These are phyloP conservation scores for Malacosoma neustria DNA, from an alignment of 2,888 invertebrate species.

Conservation along the genomic window DNA sequence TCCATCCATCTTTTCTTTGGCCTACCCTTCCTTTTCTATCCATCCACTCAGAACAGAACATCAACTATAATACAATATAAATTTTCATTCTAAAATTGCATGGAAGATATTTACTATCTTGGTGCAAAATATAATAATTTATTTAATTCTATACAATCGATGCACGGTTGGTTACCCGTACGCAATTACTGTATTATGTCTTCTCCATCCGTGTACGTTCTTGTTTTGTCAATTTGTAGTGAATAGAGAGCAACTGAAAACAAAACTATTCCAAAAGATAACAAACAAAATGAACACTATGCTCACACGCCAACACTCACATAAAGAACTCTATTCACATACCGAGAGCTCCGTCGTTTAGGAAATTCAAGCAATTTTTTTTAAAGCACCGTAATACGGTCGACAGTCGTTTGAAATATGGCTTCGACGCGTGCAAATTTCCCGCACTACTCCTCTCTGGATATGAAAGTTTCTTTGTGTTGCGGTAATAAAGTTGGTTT, in stretches of 20 bases:
- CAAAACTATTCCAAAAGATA: not conserved
- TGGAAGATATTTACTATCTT: too few relatives aligned
- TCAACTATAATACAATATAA: too few relatives aligned
- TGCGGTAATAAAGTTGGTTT: conserved; percentile 19
- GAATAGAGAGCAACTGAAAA: not conserved
- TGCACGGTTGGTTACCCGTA: too few relatives aligned
- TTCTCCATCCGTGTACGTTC: too few relatives aligned
- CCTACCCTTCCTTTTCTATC: too few relatives aligned
- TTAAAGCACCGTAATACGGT: conserved; percentile 30
- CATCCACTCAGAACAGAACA: too few relatives aligned
- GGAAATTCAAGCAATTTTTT: conserved; percentile 21
- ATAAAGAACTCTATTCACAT: conserved; percentile 17
- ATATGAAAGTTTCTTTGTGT: conserved; percentile 12
- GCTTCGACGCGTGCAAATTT: conserved; percentile 28
- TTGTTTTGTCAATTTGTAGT: not conserved
- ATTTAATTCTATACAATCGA: too few relatives aligned
- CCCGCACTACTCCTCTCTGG: conserved; percentile 10
- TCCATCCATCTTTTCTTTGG: too few relatives aligned
- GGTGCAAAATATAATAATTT: too few relatives aligned
- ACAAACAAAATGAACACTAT: not conserved
- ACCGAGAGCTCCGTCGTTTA: conserved; percentile 11
- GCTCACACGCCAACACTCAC: conserved; percentile 6
- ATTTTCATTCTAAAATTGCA: too few relatives aligned
- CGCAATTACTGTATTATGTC: too few relatives aligned
- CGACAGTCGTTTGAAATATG: conserved; percentile 32